Conservation (phyloP, 1,140 invertebrate genomes). For the Pseudomyrmex dendroicus region DNA sequence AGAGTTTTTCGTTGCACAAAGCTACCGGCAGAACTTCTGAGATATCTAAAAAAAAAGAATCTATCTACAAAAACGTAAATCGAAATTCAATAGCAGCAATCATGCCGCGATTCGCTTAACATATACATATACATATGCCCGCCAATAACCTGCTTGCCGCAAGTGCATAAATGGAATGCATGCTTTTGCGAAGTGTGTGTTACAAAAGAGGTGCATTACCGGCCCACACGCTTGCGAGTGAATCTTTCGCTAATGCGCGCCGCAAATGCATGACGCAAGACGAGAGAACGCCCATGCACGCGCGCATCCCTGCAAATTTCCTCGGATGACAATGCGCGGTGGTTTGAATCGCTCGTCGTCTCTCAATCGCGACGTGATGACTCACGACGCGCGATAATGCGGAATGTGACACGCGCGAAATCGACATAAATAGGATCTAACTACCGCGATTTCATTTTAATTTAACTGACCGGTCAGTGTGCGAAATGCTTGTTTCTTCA, state of each 20-base stretch:
- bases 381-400: slow-evolving; percentile 14
- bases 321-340: slow-evolving; percentile 43
- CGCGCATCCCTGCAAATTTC: slow-evolving; percentile 39
- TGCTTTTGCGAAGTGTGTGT: slow-evolving; percentile 54
- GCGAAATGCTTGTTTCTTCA: too few species aligned
- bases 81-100: background rate
- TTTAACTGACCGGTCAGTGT: too few species aligned
- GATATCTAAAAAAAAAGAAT: too few species aligned
- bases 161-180: slow-evolving; percentile 62
- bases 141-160: slow-evolving; percentile 20
- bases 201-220: slow-evolving; percentile 32
- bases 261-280: slow-evolving; percentile 53
- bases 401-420: slow-evolving; percentile 4
- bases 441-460: too few species aligned
- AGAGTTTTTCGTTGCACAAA: background rate
- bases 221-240: slow-evolving; percentile 51
- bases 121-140: background rate
- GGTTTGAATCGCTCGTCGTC: slow-evolving; percentile 6
- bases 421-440: background rate
- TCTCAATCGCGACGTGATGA: slow-evolving; percentile 31
- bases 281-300: slow-evolving; percentile 55
- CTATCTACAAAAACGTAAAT: slow-evolving; percentile 2
- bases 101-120: slow-evolving; percentile 6
- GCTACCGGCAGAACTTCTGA: too few species aligned
- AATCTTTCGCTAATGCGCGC: slow-evolving; percentile 59